A percentile compares a stretch with the other conserved stretches of the same genome.
Conservation (phyloP, 2,888 invertebrate species). For the Cremastobaeus sp. region DNA sequence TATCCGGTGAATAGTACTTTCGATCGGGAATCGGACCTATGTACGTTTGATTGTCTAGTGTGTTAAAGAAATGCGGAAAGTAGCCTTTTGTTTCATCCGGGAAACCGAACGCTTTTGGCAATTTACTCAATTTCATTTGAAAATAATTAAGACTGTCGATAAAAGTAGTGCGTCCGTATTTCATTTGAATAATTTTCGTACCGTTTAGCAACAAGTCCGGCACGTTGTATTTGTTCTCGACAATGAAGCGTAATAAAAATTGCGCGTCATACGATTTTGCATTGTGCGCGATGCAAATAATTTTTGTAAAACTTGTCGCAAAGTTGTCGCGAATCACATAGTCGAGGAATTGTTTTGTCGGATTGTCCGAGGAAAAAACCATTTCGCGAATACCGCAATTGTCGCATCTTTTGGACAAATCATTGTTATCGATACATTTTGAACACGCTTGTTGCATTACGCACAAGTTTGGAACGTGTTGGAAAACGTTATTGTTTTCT, state of each 20-base stretch:
- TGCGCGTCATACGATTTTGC: slow-evolving; percentile 2
- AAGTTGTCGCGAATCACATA: slow-evolving; percentile 10
- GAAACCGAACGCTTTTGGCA: slow-evolving; percentile 7
- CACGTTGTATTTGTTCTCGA: not conserved
- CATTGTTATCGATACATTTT: slow-evolving; percentile 17
- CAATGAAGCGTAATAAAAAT: slow-evolving; percentile 1
- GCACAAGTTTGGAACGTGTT: too few relatives aligned
- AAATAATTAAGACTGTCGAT: slow-evolving; percentile 6
- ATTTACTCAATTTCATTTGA: not conserved
- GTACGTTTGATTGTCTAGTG: not conserved
- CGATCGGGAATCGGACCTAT: not conserved
- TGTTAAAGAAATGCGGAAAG: slow-evolving; percentile 11
- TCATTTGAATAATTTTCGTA: not conserved
- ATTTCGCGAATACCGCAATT: too few relatives aligned
- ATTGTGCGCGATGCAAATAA: slow-evolving; percentile 9
- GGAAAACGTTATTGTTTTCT: too few relatives aligned
- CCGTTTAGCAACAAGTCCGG: not conserved
- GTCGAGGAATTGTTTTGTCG: slow-evolving; percentile 31
- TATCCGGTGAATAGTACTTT: not conserved
- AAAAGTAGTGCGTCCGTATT: not conserved
- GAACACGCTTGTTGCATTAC: too few relatives aligned
- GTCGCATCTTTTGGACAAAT: too few relatives aligned
- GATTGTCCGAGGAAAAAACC: not conserved
- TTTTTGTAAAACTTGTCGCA: not conserved
- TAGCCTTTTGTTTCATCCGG: not conserved